phyloP scores from a whole-genome alignment of 2,797 vertebrate genomes.

The Pipistrellus nathusii region DNA sequence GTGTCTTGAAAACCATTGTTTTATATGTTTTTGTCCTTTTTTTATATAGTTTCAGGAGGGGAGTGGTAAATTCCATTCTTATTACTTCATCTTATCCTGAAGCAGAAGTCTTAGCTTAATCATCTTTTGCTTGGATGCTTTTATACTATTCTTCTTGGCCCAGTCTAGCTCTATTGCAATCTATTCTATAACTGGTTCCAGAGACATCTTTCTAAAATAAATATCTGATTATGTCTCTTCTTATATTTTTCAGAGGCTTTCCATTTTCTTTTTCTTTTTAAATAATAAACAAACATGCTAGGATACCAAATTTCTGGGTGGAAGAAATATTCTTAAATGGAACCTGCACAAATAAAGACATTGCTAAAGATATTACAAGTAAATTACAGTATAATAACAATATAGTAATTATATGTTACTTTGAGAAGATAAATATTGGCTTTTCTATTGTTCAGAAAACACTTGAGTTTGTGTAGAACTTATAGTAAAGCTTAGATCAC shows the following conservation, averaged over 20 bases:
- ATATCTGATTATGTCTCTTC: background rate
- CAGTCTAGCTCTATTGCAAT: background rate
- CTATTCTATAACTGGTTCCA: background rate
- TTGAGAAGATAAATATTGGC: conserved; percentile 24
- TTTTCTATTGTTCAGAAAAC: conserved; percentile 29
- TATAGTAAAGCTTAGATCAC: conserved; percentile 11
- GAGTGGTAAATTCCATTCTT: conserved; percentile 7
- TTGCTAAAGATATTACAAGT: conserved; percentile 25
- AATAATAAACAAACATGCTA: conserved; percentile 9
- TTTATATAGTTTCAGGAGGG: background rate
- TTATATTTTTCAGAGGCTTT: conserved; percentile 16
- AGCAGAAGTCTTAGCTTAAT: conserved; percentile 54
- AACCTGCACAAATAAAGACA: conserved; percentile 23
- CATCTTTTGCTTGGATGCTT: conserved; percentile 50
- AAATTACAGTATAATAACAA: conserved; percentile 12
- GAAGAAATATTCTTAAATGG: conserved; percentile 39
- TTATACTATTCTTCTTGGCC: conserved; percentile 1
- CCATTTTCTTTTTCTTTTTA: background rate
- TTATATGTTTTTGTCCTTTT: background rate
- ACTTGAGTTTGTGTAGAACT: conserved; percentile 12
- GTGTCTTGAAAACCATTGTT: conserved; percentile 22
- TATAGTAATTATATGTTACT: conserved; percentile 36
- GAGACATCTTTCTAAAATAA: conserved; percentile 43
- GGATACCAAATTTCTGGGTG: background rate
- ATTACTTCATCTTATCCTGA: conserved; percentile 33